A percentile compares a stretch with the other conserved stretches of the same genome.
These are phyloP conservation scores for sheep (Ovis aries) DNA, from an alignment of 2,113 vertebrate genomes.

Conservation along the genomic window ARS-UI_Ramb_v3.0 NC_056055.1:139380501-139381000, in stretches of 20 bases:
- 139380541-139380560: neutral
- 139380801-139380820: neutral
- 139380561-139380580: neutral
- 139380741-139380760: neutral
- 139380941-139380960: neutral
- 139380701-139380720: neutral
- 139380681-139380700: neutral
- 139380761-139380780: neutral
- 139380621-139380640: neutral
- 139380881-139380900: neutral
- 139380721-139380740: neutral
- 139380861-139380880: neutral
- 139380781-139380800: neutral
- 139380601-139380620: neutral
- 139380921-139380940: neutral
- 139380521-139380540: neutral
- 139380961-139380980: neutral
- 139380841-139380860: neutral
- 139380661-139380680: neutral
- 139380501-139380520: neutral
- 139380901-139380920: neutral
- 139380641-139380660: neutral
- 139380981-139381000: neutral
- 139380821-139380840: neutral
- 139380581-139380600: neutral